phyloP scores from a whole-genome alignment of 1,140 invertebrate species.

The Drosophila yakuba region DNA sequence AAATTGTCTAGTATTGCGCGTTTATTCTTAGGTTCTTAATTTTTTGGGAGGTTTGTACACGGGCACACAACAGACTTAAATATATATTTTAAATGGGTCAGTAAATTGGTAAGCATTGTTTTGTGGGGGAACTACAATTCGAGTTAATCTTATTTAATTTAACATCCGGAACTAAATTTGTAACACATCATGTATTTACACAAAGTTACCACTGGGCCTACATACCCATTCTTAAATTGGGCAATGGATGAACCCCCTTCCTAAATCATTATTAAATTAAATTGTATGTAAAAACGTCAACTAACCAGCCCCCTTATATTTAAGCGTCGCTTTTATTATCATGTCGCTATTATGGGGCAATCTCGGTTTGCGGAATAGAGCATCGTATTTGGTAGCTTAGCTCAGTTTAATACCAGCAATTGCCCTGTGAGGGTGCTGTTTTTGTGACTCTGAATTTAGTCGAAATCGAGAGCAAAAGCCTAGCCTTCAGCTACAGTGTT shows the following conservation, averaged over 20 bases:
- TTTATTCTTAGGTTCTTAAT: no score
- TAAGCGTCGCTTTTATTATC: slow-evolving; percentile 48
- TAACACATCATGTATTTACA: not conserved
- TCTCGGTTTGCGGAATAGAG: slow-evolving; percentile 21
- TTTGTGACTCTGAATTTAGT: not conserved
- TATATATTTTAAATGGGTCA: slow-evolving; percentile 17
- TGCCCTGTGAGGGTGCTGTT: slow-evolving; percentile 46
- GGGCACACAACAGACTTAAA: not conserved
- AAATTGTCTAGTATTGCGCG: no score
- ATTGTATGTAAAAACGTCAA: slow-evolving; percentile 65
- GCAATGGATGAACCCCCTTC: slow-evolving; percentile 48
- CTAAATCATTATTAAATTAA: slow-evolving; percentile 81
- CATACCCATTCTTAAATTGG: slow-evolving; percentile 3
- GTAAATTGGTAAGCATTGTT: slow-evolving; percentile 21
- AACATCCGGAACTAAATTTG: not conserved
- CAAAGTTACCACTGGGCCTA: slow-evolving; percentile 13
- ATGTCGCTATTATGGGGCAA: slow-evolving; percentile 19
- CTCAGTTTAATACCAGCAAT: slow-evolving; percentile 60
- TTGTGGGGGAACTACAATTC: slow-evolving; percentile 6
- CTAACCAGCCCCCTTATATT: slow-evolving; percentile 24
- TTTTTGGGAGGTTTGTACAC: no score
- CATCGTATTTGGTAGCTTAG: slow-evolving; percentile 20
- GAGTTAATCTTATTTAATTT: not conserved
- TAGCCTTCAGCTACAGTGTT: not conserved
- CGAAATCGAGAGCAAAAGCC: not conserved